Conservation (phyloP, 1,140 invertebrate genomes). For the Chironomus striatipennis region DNA sequence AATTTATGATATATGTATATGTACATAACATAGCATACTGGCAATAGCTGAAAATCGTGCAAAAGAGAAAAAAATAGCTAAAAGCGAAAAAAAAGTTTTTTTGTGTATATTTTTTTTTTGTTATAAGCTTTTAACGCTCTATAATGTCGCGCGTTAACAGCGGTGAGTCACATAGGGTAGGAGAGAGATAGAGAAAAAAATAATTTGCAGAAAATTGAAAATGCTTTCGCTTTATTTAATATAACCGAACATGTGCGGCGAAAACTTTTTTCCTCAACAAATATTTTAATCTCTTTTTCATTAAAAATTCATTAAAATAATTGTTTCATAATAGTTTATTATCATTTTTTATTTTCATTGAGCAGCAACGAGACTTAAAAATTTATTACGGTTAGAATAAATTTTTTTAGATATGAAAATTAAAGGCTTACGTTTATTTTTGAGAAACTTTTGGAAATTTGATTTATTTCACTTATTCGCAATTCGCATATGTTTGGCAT, state of each 20-base stretch:
- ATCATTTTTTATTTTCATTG: not conserved
- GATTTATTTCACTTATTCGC: not conserved
- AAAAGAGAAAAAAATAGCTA: not conserved
- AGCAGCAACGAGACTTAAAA: no score
- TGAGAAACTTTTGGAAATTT: not conserved
- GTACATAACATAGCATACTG: not conserved
- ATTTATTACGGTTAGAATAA: not conserved
- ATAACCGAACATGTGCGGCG: slow-evolving; percentile 1
- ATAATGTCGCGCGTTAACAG: slow-evolving; percentile 6
- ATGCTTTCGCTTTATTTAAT: slow-evolving; percentile 14
- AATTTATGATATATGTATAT: not conserved
- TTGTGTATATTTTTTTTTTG: not conserved
- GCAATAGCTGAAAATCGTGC: not conserved
- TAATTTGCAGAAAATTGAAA: not conserved
- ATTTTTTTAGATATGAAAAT: not conserved
- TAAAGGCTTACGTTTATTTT: no score
- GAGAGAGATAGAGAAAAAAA: not conserved
- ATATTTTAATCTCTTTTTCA: not conserved
- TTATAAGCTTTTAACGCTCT: slow-evolving; percentile 8
- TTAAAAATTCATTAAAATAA: slow-evolving; percentile 20
- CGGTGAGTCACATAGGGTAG: not conserved
- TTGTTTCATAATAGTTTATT: slow-evolving; percentile 23
- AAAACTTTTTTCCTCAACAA: not conserved
- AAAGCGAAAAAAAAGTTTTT: not conserved
- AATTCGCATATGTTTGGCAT: no score